phyloP scores from a whole-genome alignment of 2,113 vertebrate genomes.

The Misgurnus anguillicaudatus region DNA sequence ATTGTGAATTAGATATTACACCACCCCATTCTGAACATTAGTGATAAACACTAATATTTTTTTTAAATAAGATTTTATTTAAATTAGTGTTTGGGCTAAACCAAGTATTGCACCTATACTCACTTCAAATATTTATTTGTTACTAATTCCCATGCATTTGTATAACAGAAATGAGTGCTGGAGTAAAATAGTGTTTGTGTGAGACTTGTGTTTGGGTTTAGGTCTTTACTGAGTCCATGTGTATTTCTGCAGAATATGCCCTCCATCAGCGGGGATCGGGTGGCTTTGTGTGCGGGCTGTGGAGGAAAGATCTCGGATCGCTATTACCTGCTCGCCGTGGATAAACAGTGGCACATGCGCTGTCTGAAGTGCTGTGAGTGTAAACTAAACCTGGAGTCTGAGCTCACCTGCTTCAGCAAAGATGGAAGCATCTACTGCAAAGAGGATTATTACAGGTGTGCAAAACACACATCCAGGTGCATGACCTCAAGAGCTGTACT shows the following conservation, averaged over 20 bases:
- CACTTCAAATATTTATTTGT: not conserved
- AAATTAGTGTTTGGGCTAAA: no score
- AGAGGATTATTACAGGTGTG: constrained; percentile 97
- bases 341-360: constrained; percentile 99
- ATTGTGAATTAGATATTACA: constrained; percentile 8
- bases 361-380: constrained; percentile 98
- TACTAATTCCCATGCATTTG: not conserved
- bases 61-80: no score
- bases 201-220: not conserved
- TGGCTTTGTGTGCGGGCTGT: constrained; percentile 95
- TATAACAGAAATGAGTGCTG: not conserved
- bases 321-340: constrained; percentile 97
- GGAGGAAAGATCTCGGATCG: constrained; percentile 96
- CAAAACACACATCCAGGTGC: not conserved
- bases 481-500: no score
- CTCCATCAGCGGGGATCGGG: constrained; percentile 89
- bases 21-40: constrained; percentile 27
- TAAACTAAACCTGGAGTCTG: constrained; percentile 96
- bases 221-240: constrained; percentile 10
- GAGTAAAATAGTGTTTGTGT: not conserved
- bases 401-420: constrained; percentile 99
- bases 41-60: not conserved
- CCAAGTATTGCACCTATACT: no score
- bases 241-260: constrained; percentile 82
- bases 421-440: constrained; percentile 99